Conservation (phyloP, 1,140 invertebrate genomes). For the Stenopsyche tienmushanensis region DNA sequence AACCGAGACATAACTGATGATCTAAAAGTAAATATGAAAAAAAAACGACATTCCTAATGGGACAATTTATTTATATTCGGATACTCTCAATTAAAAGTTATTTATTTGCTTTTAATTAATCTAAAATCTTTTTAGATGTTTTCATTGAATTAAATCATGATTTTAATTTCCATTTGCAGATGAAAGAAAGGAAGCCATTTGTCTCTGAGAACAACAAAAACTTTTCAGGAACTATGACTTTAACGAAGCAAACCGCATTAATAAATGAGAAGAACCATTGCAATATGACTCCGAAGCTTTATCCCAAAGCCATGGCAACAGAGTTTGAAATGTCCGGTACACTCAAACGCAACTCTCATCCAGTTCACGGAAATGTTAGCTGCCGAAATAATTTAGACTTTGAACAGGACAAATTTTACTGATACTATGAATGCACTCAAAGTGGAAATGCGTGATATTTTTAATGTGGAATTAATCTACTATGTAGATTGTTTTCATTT, state of each 20-base stretch:
- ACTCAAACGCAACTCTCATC: slow-evolving; percentile 72
- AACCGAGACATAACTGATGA: no score
- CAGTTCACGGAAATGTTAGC: slow-evolving; percentile 46
- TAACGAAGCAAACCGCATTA: slow-evolving; percentile 63
- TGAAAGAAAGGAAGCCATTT: no score
- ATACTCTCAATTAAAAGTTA: no score
- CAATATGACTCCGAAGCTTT: slow-evolving; percentile 59
- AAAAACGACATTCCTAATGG: no score
- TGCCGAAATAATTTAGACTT: slow-evolving; percentile 52
- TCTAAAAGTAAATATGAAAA: no score
- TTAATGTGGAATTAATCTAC: not conserved
- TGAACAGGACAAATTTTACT: slow-evolving; percentile 56
- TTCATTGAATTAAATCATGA: no score
- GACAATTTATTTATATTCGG: no score
- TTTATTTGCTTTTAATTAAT: no score
- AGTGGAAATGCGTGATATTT: not conserved
- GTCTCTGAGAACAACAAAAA: slow-evolving; percentile 59
- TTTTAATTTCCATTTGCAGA: no score
- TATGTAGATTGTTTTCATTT: not conserved
- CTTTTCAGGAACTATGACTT: slow-evolving; percentile 60
- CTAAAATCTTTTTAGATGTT: no score
- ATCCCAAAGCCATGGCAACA: slow-evolving; percentile 65
- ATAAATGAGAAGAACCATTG: slow-evolving; percentile 60
- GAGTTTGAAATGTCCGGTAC: slow-evolving; percentile 81
- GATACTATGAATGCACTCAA: slow-evolving; percentile 28